These are phyloP conservation scores for Andrena trimmerana DNA, from an alignment of 2,888 invertebrate genomes.

Conservation along the genomic window DNA sequence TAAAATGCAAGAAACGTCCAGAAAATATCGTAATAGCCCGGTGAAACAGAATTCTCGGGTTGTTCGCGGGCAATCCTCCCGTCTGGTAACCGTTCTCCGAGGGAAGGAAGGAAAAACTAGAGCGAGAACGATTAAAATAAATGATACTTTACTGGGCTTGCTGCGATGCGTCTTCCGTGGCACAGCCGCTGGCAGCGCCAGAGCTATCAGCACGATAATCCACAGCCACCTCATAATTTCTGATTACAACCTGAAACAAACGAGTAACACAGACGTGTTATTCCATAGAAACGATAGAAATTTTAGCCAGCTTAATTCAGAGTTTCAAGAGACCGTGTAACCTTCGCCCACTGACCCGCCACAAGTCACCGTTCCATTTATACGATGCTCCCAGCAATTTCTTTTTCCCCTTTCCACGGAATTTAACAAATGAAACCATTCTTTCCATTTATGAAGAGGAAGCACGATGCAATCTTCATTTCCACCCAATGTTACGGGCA, in stretches of 20 bases:
- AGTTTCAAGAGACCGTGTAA: not conserved
- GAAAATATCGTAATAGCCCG: not conserved
- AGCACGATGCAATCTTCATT: too few relatives aligned
- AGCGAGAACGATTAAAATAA: conserved; percentile 39
- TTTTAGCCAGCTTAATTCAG: not conserved
- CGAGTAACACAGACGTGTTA: conserved; percentile 6
- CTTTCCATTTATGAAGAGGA: too few relatives aligned
- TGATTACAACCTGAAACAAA: conserved; percentile 65
- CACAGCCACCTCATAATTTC: conserved; percentile 78
- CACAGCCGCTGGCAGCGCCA: conserved; percentile 78
- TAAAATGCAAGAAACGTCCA: not conserved
- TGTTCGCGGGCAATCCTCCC: conserved; percentile 6
- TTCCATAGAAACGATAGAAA: conserved; percentile 14
- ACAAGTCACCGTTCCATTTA: not conserved
- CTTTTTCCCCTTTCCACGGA: too few relatives aligned
- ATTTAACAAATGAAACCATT: too few relatives aligned
- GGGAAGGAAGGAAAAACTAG: not conserved
- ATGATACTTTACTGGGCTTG: conserved; percentile 79
- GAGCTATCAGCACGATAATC: conserved; percentile 76
- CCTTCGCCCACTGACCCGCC: not conserved
- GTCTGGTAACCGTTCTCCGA: not conserved
- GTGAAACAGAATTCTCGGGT: not conserved
- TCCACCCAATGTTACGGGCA: too few relatives aligned
- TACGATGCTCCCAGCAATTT: too few relatives aligned
- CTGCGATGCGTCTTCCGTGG: conserved; percentile 78